A percentile compares a stretch with the other conserved stretches of the same genome.
Conservation (phyloP, 2,113 vertebrate species). For the Cryptomyrus ogoouensis region DNA sequence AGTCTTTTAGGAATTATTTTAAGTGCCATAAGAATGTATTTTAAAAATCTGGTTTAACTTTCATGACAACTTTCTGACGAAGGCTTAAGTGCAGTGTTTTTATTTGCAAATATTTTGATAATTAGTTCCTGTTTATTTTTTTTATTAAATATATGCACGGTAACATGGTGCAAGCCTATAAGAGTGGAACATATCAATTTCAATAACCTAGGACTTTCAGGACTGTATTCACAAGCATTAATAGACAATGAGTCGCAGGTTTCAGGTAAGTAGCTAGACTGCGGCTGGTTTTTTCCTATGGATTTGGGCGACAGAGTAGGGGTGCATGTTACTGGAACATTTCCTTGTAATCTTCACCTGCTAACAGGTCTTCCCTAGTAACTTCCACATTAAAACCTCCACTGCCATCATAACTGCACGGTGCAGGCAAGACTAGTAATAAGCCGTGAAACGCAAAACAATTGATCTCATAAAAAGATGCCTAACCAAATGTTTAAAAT, state of each 20-base stretch:
- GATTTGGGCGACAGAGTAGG: not conserved
- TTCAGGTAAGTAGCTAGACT: conserved; percentile 53
- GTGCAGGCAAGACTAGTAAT: not conserved
- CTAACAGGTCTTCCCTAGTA: not conserved
- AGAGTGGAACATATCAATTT: conserved; percentile 40
- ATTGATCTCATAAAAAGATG: not conserved
- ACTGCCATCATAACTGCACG: not conserved
- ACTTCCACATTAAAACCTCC: not conserved
- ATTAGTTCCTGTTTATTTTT: not conserved
- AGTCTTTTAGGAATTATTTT: not conserved
- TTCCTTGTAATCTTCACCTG: not conserved
- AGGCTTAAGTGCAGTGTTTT: not conserved
- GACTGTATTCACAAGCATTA: conserved; percentile 35
- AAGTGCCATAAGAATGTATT: not conserved
- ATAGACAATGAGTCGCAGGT: conserved; percentile 44
- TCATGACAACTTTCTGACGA: not conserved
- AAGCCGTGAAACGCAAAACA: not conserved
- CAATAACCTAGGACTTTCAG: conserved; percentile 49
- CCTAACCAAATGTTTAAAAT: not conserved
- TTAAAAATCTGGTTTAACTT: not conserved
- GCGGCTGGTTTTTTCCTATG: not conserved
- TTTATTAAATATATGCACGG: not conserved
- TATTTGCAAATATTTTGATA: not conserved
- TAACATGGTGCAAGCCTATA: not conserved
- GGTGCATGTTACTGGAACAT: not conserved